Evolutionary conservation across 2,113 vertebrate species (phyloP).

Genomic region (Caretta caretta): DNA sequence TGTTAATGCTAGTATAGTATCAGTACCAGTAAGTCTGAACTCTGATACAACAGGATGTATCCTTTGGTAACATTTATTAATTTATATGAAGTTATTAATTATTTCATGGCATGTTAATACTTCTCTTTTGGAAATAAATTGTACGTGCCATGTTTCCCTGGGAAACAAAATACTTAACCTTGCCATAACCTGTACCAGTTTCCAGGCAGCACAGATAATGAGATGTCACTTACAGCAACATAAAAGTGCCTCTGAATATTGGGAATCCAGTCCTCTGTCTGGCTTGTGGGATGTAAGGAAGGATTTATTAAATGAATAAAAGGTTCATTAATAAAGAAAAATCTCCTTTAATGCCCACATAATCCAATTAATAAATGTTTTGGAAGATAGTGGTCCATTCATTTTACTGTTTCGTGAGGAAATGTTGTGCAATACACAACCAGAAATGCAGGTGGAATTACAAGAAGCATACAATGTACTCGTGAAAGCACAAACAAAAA

Average conservation of each 20-base stretch:
- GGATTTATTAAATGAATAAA: neutral
- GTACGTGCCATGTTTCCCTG: fast-evolving
- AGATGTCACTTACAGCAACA: neutral
- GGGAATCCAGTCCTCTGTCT: neutral
- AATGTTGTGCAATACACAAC: neutral
- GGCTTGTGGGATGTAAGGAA: neutral
- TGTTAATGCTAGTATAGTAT: neutral
- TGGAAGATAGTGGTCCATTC: neutral
- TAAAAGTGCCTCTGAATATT: neutral
- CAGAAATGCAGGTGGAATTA: neutral
- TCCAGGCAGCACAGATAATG: neutral
- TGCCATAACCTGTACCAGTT: neutral
- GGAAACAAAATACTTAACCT: neutral
- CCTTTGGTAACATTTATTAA: neutral
- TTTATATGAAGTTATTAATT: neutral
- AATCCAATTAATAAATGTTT: neutral
- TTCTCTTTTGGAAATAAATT: neutral
- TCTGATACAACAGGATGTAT: neutral
- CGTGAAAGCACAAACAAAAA: neutral
- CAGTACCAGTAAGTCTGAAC: neutral
- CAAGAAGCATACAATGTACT: neutral
- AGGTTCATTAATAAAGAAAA: neutral
- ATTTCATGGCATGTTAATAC: neutral
- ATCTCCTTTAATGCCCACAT: neutral
- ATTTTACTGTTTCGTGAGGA: neutral